Evolutionary conservation across 1,140 invertebrate species (phyloP), one percentile per base, ranked within the genome.

Genomic region (Drosophila bocqueti): DNA sequence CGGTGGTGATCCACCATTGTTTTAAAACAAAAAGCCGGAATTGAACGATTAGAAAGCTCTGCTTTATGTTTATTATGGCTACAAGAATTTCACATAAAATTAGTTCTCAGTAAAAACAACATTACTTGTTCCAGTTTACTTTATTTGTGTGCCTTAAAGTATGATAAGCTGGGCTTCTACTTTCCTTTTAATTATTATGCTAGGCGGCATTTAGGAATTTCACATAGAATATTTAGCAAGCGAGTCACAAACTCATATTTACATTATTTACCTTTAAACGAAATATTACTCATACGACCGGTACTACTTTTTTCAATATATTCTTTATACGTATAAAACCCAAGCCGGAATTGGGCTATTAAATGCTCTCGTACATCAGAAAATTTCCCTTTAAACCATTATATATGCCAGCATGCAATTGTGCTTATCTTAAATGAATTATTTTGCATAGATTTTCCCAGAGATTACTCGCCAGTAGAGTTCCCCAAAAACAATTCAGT

Each of bases 401-500:
- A 54, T 26, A 5, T 11, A 72, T 71, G 43, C 50, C 34, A 42
- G 13, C 3, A 1, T 11, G 36, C 52, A 71, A 71, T 69, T 72
- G 55, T 29, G 21, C 21, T 16, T 13, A 18, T 55, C 31, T 52
- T 60, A 38, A 60, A 54, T 76, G 34, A 66, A 38, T 58, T 40
- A 50, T n/a, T 45, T 47, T 29, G 36, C 31, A 69, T 61, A 29
- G 24, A 40, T 61, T 68, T 50, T 73, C 54, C 67, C 67, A 45
- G 29, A 16, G 3, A 29, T 36, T 59, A 55, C 57, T 77, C 57
- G 11, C 3, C 13, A 38, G 34, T 24, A 26, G 36, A 40, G 36
- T 67, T 76, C 18, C 72, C 45, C 78, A 64, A 65, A 79, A 46
- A 18, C 71, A 79, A 47, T 58, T 76, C 10, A 58, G 38, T 31